Base-by-base conservation (phyloP, 1,140 invertebrate species). In the Papilio machaon region DNA sequence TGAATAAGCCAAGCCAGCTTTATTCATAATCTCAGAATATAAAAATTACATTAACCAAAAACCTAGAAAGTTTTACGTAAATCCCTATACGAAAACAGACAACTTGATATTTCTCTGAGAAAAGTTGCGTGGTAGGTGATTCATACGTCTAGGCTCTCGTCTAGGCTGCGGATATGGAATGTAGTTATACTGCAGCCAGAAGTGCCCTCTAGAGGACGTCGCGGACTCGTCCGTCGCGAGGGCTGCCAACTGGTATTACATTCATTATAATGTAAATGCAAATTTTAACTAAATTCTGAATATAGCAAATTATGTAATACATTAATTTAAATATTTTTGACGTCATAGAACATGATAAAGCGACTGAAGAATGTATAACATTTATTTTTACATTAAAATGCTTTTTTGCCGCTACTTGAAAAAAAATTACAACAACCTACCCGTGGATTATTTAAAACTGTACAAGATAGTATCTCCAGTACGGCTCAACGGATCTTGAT, bases 111-210 rank as follows among this genome's bases (percentile, higher is more conserved):
- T 43, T 11, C n/a, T 60, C 23, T 43, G 58, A 6, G 35, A 35
- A 78, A 78, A 78, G 52, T 60, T 78, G 76, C 54, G 54, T 46
- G 17, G 17, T 58, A 38, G 8, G 13, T 47, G 77, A 76, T 52
- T 52, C 23, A 76, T 79, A 79, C 58, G 77, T 79, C 77, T 78
- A 79, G 77, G 58, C 54, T 23, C 77, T 58, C 77, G 77, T 79
- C 77, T 79, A 78, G 76, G 54, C 49, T 54, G 13, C 58, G 77
- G 58, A 79, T 79, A 79, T 23, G 46, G 46, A 79, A 79, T 79
- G 58, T 64, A 64, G 77, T 79, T 79, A 79, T 79, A 79, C 77
- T 79, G 77, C 77, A 64, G 23, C 77, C 17, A 79, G 52, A 30
- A 78, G 76, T 79, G 38, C 77, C 54, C 54, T 79, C 38, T 9